phyloP scores from a whole-genome alignment of 2,888 invertebrate genomes.

The Xylota segnis region DNA sequence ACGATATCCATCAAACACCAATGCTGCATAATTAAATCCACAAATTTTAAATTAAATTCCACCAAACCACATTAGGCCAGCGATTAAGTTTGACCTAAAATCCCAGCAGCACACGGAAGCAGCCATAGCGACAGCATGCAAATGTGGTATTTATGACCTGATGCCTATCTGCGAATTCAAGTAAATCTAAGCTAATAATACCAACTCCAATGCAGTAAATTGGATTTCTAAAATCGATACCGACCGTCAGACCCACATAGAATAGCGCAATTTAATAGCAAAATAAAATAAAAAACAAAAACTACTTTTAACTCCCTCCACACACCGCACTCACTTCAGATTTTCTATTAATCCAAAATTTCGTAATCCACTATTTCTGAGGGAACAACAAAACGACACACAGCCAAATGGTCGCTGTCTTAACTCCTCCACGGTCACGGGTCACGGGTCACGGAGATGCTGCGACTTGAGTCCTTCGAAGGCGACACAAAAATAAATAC shows the following conservation, averaged over 20 bases:
- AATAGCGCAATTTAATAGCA: constrained; percentile 3
- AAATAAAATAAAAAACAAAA: constrained; percentile 7
- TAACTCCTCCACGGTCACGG: constrained; percentile 79
- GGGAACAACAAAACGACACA: constrained; percentile 82
- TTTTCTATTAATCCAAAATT: constrained; percentile 82
- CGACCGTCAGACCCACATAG: not conserved
- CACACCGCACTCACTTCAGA: constrained; percentile 81
- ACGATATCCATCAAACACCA: not conserved
- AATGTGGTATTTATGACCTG: constrained; percentile 56
- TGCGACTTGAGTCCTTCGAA: constrained; percentile 40
- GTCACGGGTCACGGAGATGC: constrained; percentile 69
- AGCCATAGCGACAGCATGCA: constrained; percentile 50
- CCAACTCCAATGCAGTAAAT: constrained; percentile 63
- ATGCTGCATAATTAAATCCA: constrained; percentile 1
- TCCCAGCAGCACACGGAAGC: constrained; percentile 49
- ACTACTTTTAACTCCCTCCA: constrained; percentile 1
- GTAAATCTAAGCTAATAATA: constrained; percentile 16
- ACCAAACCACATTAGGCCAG: constrained; percentile 33
- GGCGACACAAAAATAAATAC: constrained; percentile 10
- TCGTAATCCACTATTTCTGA: constrained; percentile 81
- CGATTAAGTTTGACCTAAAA: constrained; percentile 70
- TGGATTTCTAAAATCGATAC: constrained; percentile 64
- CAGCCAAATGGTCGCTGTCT: constrained; percentile 81
- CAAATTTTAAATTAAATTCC: constrained; percentile 27
- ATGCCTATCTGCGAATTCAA: constrained; percentile 56